Evolutionary conservation across 2,888 invertebrate genomes (phyloP), one percentile per base, ranked within the genome.

Genomic region (Alentia gelatinosa): DNA sequence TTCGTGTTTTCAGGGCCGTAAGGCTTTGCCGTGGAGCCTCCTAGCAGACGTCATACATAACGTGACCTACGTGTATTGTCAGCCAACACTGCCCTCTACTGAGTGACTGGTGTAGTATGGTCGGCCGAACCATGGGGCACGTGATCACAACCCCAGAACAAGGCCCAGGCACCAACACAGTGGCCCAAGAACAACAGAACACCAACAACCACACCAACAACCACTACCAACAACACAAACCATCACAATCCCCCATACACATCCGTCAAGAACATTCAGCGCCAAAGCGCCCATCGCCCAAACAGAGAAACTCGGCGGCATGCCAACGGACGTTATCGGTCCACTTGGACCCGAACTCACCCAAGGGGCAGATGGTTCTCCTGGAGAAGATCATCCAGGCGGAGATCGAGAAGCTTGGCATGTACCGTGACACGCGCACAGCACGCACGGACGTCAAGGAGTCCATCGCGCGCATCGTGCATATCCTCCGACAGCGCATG

Each of bases 401-500:
- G 35, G 39, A 37, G n/a, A 40, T 83, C 1, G 83, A 83, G 83
- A 83, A 83, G 39, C 40, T 83, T 1, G 40, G 39, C 7, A 83
- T 26, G n/a, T 83, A 83, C 83, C 35, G 39, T n/a, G 37, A 83
- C n/a, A 12, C 33, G 23, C 33, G 83, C 37, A 83, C 83, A 35
- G 19, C 23, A 83, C 35, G 83, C 4, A 35, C 35, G 35, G 83
- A 40, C n/a, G 40, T 83, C 37, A 35, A 39, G n/a, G 83, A 83
- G 40, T 83, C 83, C n/a, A 39, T 83, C 19, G 83, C 83, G 9
- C 15, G 40, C 23, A 15, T 83, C 39, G 26, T 74, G 26, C 63
- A 89, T 42, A 74, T 39, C 68, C 39, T 89, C 15, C 63, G 89
- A 39, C 89, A 68, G 40, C 68, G 63, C 74, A 89, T 89, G 89